Base-by-base conservation (phyloP, 1,140 invertebrate species). In the Cephus cinctus region DNA sequence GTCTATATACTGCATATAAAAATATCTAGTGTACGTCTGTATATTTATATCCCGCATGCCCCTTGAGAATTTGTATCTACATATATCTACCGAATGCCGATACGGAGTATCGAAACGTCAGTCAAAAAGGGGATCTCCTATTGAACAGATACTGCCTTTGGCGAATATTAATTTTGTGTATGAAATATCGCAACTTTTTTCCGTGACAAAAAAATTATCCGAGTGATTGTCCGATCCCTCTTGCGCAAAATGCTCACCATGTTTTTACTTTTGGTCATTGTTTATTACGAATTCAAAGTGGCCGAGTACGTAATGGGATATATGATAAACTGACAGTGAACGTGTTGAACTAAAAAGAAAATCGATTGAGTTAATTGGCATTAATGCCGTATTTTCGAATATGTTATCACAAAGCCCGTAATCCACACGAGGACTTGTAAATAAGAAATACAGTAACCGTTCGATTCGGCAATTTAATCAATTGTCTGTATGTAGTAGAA, bases 1-100 rank as follows among this genome's bases (percentile, higher is more conserved):
- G n/a, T n/a, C n/a, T n/a, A n/a, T n/a, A n/a, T n/a, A n/a, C n/a
- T n/a, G 27, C 12, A 30, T 30, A 30, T 30, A 30, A 12, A 12
- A 9, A 12, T 30, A 9, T 30, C 12, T 9, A 30, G 9, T 12
- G 27, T 12, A 12, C 12, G 27, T 8, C 27, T 12, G 27, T 8
- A 38, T 47, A 47, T 47, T 39, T 47, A 39, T 47, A 47, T 47
- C 36, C 45, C 20, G 8, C 25, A 40, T 30, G 36, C 36, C 45
- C 45, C 36, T 47, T 40, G 45, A 47, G 30, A 36, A 47, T 34
- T 47, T 31, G 39, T 47, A 47, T 22, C 34, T 40, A 8, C 32
- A 9, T 39, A 36, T 47, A 32, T 19, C 27, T 21, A 45, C 38
- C 43, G 43, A 45, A 45, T 23, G 43, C 19, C 38, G 43, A 31